Evolutionary conservation across 2,797 vertebrate genomes (phyloP).

Genomic region (Neoniphon sammara): DNA sequence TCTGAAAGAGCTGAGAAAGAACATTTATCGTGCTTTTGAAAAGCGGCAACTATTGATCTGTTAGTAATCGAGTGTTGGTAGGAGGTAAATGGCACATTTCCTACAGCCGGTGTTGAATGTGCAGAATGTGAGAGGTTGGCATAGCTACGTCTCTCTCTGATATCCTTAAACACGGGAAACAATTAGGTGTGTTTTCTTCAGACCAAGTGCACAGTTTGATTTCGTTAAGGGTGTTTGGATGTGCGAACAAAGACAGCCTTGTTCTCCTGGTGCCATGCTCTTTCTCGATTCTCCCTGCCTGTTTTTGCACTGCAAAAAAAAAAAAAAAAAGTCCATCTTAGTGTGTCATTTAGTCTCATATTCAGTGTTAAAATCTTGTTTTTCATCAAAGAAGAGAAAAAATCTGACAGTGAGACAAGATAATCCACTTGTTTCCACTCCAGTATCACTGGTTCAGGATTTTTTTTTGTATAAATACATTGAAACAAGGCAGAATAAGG

Average conservation of each 20-base stretch:
- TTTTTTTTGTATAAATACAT: too few species aligned
- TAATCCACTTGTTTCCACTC: too few species aligned
- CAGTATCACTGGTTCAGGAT: too few species aligned
- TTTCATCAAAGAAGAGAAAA: too few species aligned
- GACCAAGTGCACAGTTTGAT: background rate
- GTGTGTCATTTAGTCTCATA: too few species aligned
- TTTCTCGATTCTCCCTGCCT: background rate
- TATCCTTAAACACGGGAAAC: slow-evolving; percentile 49
- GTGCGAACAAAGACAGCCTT: slow-evolving; percentile 5
- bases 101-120: background rate
- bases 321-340: too few species aligned
- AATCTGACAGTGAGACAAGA: too few species aligned
- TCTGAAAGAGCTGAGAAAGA: background rate
- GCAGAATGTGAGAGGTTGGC: slow-evolving; percentile 25
- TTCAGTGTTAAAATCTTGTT: too few species aligned
- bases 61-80: background rate
- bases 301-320: background rate
- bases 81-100: background rate
- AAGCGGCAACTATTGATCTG: background rate
- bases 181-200: slow-evolving; percentile 37
- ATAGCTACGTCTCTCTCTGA: background rate
- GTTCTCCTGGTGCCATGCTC: slow-evolving; percentile 21
- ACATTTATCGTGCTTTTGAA: background rate
- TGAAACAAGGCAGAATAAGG: too few species aligned
- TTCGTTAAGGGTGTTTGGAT: slow-evolving; percentile 3